A percentile compares a stretch with the other conserved stretches of the same genome.
phyloP scores from a whole-genome alignment of 2,888 invertebrate species.

The Pheosia gnoma region DNA sequence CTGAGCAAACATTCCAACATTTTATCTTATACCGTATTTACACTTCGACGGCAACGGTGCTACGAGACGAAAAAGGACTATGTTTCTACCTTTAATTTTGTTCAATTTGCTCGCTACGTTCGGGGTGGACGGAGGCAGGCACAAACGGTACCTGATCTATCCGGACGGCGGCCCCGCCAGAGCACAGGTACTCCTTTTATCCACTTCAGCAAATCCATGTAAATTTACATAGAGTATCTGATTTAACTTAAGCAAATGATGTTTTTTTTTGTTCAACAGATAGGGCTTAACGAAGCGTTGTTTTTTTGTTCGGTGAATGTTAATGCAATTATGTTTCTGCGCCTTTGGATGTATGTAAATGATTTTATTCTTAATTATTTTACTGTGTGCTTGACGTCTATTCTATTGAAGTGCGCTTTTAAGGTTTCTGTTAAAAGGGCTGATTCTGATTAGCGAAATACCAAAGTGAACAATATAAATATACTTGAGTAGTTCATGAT shows the following conservation, averaged over 20 bases:
- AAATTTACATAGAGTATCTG: conserved; percentile 68
- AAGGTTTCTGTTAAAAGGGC: too few species aligned
- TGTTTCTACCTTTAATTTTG: conserved; percentile 64
- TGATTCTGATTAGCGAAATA: too few species aligned
- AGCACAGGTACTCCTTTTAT: conserved; percentile 79
- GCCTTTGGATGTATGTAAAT: conserved; percentile 58
- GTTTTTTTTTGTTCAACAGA: conserved; percentile 71
- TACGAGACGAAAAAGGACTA: conserved; percentile 48
- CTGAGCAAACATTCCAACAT: conserved; percentile 68
- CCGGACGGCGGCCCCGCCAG: conserved; percentile 84
- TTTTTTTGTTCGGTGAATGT: conserved; percentile 77
- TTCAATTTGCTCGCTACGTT: conserved; percentile 60
- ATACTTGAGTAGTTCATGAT: too few species aligned
- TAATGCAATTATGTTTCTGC: conserved; percentile 75
- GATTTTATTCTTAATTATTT: conserved; percentile 36
- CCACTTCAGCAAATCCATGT: conserved; percentile 46
- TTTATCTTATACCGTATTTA: conserved; percentile 71
- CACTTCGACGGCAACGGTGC: conserved; percentile 54
- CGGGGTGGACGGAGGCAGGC: conserved; percentile 57
- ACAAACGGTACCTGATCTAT: conserved; percentile 83
- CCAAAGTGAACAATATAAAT: too few species aligned
- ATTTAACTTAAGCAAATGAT: conserved; percentile 76
- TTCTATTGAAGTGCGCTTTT: background rate
- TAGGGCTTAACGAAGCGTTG: conserved; percentile 76
- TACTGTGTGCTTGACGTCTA: conserved; percentile 17